Conservation (phyloP, 2,888 invertebrate genomes). For the Acanthosepion esculentum region DNA sequence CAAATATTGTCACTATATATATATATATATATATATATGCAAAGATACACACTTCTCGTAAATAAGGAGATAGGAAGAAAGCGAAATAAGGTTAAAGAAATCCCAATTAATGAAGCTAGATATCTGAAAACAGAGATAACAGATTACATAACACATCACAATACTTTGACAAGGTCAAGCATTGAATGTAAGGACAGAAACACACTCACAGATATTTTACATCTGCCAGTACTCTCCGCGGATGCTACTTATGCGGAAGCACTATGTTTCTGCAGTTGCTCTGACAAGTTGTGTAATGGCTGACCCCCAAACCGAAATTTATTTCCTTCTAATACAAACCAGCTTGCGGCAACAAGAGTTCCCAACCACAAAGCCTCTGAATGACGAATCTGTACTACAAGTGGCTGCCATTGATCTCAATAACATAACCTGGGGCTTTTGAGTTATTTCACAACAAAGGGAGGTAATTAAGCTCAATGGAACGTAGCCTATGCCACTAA, state of each 20-base stretch:
- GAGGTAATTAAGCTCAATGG: neutral
- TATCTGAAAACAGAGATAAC: neutral
- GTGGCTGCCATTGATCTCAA: neutral
- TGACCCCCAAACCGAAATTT: conserved; percentile 14
- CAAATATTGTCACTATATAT: too few relatives aligned
- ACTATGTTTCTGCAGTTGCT: neutral
- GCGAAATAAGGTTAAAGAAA: neutral
- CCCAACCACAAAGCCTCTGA: neutral
- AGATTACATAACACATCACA: neutral
- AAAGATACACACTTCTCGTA: too few relatives aligned
- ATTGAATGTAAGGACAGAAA: neutral
- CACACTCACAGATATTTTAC: neutral
- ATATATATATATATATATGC: too few relatives aligned
- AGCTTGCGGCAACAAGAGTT: neutral
- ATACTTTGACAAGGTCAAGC: neutral
- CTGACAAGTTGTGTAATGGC: neutral
- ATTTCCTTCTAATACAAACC: neutral
- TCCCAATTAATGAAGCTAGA: neutral
- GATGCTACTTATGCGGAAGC: neutral
- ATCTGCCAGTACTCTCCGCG: neutral
- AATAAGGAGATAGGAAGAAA: neutral
- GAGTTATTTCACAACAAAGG: neutral
- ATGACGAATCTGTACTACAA: neutral
- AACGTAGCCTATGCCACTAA: neutral
- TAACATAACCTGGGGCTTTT: neutral